These are phyloP conservation scores for Tachuris rubrigastra DNA, from an alignment of 2,113 vertebrate species.

Conservation along the genomic window DNA sequence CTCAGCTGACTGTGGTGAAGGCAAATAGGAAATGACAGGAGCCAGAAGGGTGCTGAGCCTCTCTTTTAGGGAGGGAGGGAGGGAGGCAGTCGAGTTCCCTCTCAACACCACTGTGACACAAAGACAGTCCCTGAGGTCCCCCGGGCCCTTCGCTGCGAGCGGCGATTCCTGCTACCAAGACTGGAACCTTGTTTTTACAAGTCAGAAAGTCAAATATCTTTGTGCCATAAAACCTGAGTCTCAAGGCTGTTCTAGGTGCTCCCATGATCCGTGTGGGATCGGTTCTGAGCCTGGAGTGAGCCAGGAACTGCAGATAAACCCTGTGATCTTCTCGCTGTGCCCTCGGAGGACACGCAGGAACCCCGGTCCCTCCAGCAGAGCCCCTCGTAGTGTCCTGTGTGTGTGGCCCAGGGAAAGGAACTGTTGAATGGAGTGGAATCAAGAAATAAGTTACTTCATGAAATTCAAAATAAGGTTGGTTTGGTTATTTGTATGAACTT, in stretches of 20 bases:
- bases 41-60: not conserved
- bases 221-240: constrained; percentile 31
- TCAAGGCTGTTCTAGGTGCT: not conserved
- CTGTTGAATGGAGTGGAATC: not conserved
- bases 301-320: not conserved
- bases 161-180: not conserved
- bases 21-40: not conserved
- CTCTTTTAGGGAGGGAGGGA: not conserved
- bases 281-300: not conserved
- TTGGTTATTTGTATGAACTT: constrained; percentile 21
- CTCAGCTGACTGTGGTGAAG: not conserved
- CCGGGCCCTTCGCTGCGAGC: not conserved
- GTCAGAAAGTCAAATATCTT: not conserved
- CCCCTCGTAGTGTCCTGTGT: not conserved
- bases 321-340: not conserved
- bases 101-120: not conserved
- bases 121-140: not conserved
- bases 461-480: not conserved
- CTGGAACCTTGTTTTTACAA: not conserved
- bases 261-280: not conserved
- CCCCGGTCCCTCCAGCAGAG: not conserved
- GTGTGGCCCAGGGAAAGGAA: not conserved
- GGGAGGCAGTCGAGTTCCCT: not conserved
- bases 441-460: not conserved
- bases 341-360: not conserved